These are phyloP conservation scores for Ciconia boyciana DNA, from an alignment of 2,113 vertebrate species.

Conservation along the genomic window DNA sequence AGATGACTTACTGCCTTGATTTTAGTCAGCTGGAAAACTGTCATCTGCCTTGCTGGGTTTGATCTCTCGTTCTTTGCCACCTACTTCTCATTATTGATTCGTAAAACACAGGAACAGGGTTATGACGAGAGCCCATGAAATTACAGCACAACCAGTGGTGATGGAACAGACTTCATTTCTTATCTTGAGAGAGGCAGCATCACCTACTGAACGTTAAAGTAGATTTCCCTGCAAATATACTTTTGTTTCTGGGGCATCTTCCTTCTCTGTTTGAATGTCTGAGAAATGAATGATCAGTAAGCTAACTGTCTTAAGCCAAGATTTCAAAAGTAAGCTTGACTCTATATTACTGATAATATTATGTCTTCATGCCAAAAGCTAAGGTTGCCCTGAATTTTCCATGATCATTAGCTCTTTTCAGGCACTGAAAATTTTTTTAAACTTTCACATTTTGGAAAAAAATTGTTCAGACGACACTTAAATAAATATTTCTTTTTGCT, in stretches of 20 bases:
- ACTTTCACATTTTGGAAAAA: neutral
- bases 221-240: neutral
- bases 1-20: slow-evolving; percentile 34
- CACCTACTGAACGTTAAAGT: slow-evolving; percentile 73
- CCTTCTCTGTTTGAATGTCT: neutral
- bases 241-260: neutral
- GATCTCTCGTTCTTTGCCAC: neutral
- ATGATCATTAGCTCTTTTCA: neutral
- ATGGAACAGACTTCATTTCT: slow-evolving; percentile 37
- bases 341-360: neutral
- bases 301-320: neutral
- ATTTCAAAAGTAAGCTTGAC: neutral
- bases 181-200: slow-evolving; percentile 65
- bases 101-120: slow-evolving; percentile 76
- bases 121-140: slow-evolving; percentile 72
- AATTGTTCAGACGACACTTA: neutral
- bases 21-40: neutral
- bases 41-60: neutral
- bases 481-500: neutral
- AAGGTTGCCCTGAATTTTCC: neutral
- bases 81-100: slow-evolving; percentile 35
- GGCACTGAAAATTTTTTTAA: neutral
- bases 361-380: neutral
- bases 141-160: slow-evolving; percentile 75
- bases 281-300: neutral